Percentiles rank a stretch among this genome's conserved stretches.
These are phyloP conservation scores for Dyspetes luteomarginatus DNA, from an alignment of 2,888 invertebrate species.

Conservation along the genomic window DNA sequence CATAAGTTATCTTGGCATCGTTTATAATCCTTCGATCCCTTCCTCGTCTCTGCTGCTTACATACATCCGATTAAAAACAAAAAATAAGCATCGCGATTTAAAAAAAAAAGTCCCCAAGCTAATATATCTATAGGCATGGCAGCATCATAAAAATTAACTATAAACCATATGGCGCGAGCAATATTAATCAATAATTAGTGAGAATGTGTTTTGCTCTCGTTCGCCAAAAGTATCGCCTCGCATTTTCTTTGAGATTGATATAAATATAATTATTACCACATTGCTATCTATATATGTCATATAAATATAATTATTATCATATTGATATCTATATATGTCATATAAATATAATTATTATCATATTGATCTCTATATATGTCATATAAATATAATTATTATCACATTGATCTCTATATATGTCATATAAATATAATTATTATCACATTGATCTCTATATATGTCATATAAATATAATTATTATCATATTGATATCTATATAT, in stretches of 20 bases:
- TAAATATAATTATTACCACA: slow-evolving; percentile 37
- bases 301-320: too few species aligned
- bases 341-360: too few species aligned
- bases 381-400: too few species aligned
- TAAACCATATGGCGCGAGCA: slow-evolving; percentile 23
- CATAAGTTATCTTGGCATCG: not conserved
- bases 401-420: too few species aligned
- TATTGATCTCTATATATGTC: too few species aligned
- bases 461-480: too few species aligned
- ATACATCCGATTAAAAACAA: not conserved
- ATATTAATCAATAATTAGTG: slow-evolving; percentile 35
- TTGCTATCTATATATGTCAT: not conserved
- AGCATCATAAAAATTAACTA: not conserved
- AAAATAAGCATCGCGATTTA: not conserved
- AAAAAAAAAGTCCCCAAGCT: not conserved
- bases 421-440: too few species aligned
- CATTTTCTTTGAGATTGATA: not conserved
- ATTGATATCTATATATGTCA: too few species aligned
- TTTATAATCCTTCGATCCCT: slow-evolving; percentile 21
- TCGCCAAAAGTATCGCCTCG: slow-evolving; percentile 10
- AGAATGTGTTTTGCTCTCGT: slow-evolving; percentile 3
- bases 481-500: too few species aligned
- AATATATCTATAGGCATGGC: not conserved
- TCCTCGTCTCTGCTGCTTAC: not conserved
- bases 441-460: too few species aligned